Conservation (phyloP, 1,140 invertebrate species). For the Sitophilus oryzae region DNA sequence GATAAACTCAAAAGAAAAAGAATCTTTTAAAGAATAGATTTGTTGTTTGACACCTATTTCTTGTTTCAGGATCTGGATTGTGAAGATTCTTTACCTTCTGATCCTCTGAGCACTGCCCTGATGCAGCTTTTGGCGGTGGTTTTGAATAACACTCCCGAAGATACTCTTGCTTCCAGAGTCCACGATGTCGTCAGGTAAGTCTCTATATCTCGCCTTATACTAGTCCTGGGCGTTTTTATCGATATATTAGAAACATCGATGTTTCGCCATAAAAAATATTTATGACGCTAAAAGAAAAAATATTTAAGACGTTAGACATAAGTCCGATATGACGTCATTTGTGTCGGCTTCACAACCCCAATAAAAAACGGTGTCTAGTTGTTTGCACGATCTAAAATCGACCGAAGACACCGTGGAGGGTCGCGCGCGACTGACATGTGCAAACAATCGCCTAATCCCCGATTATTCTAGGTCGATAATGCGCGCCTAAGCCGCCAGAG, state of each 20-base stretch:
- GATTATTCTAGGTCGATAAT: neutral
- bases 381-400: neutral
- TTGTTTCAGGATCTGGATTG: constrained; percentile 31
- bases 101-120: constrained; percentile 42
- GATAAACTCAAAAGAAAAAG: neutral
- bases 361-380: neutral
- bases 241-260: too few species aligned
- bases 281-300: too few species aligned
- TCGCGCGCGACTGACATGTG: neutral
- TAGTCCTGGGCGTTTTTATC: too few species aligned
- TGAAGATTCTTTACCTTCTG: constrained; percentile 39
- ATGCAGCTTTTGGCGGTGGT: constrained; percentile 44
- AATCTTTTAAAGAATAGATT: neutral
- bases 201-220: too few species aligned
- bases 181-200: constrained; percentile 48
- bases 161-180: constrained; percentile 35
- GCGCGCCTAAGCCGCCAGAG: neutral
- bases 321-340: too few species aligned
- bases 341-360: neutral
- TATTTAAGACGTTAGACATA: too few species aligned
- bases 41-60: neutral
- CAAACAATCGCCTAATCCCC: neutral
- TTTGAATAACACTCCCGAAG: constrained; percentile 37
- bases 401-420: neutral
- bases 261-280: too few species aligned